phyloP scores from a whole-genome alignment of 2,113 vertebrate species.

The Craseonycteris thonglongyai region DNA sequence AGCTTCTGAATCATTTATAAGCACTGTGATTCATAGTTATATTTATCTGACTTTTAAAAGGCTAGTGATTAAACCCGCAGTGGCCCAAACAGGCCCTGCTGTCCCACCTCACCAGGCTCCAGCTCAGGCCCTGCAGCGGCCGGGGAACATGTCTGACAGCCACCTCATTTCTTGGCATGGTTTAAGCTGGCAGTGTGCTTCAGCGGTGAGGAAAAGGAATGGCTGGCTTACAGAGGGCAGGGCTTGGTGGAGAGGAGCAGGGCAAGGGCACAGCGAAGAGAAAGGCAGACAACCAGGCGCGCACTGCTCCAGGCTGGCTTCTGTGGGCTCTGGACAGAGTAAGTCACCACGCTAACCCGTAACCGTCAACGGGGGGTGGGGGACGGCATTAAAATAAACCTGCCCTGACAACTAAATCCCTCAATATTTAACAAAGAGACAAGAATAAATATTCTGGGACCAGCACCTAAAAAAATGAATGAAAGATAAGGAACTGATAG shows the following conservation, averaged over 20 bases:
- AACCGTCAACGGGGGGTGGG: neutral
- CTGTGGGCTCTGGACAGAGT: neutral
- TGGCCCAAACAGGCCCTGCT: neutral
- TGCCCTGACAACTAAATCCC: neutral
- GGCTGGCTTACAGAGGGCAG: neutral
- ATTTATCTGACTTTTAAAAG: conserved; percentile 8
- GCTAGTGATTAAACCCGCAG: neutral
- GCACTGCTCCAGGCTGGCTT: fast-evolving
- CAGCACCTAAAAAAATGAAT: neutral
- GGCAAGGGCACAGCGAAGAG: neutral
- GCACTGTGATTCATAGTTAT: neutral
- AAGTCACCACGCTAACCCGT: fast-evolving
- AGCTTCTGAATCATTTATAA: neutral
- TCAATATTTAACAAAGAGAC: neutral
- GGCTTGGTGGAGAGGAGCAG: neutral
- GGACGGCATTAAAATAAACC: neutral
- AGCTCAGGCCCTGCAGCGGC: neutral
- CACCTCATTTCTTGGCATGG: neutral
- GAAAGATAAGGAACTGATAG: neutral
- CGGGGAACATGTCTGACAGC: neutral
- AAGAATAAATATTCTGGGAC: neutral
- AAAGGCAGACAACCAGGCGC: neutral
- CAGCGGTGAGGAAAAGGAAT: neutral
- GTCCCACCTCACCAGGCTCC: neutral
- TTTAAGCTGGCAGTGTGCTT: neutral